These are phyloP conservation scores for Myiagra hebetior DNA, from an alignment of 2,113 vertebrate species.

Conservation along the genomic window DNA sequence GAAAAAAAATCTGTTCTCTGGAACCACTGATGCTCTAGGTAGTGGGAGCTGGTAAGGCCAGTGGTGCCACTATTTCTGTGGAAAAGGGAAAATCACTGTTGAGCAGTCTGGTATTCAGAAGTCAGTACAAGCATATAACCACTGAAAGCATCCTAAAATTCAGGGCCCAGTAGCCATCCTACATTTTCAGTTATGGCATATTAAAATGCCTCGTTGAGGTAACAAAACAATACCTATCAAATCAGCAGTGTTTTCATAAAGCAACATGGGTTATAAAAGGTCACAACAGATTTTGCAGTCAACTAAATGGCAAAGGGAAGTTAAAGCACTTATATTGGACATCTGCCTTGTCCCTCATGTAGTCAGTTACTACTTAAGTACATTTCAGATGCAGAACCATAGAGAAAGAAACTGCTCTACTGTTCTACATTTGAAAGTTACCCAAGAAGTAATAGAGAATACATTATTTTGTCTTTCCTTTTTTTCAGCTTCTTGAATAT, in stretches of 20 bases:
- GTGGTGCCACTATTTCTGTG: not conserved
- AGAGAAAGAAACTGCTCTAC: not conserved
- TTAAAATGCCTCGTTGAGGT: not conserved
- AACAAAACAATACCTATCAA: not conserved
- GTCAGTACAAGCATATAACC: not conserved
- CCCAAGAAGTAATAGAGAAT: not conserved
- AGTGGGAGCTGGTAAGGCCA: not conserved
- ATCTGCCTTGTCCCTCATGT: not conserved
- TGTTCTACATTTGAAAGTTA: not conserved
- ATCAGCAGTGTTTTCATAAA: not conserved
- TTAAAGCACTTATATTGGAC: not conserved
- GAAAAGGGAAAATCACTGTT: not conserved
- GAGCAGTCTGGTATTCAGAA: not conserved
- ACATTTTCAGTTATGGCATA: not conserved
- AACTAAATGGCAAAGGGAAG: not conserved
- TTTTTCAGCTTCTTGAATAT: not conserved
- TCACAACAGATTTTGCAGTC: not conserved
- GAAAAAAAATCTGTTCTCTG: not conserved
- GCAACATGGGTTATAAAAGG: not conserved
- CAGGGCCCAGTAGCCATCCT: not conserved
- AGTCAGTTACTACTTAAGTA: not conserved
- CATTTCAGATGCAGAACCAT: not conserved
- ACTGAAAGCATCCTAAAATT: not conserved
- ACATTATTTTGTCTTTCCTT: not conserved
- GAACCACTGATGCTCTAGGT: not conserved